These are phyloP conservation scores for Frankliniella intonsa DNA, from an alignment of 2,888 invertebrate genomes.

Conservation along the genomic window DNA sequence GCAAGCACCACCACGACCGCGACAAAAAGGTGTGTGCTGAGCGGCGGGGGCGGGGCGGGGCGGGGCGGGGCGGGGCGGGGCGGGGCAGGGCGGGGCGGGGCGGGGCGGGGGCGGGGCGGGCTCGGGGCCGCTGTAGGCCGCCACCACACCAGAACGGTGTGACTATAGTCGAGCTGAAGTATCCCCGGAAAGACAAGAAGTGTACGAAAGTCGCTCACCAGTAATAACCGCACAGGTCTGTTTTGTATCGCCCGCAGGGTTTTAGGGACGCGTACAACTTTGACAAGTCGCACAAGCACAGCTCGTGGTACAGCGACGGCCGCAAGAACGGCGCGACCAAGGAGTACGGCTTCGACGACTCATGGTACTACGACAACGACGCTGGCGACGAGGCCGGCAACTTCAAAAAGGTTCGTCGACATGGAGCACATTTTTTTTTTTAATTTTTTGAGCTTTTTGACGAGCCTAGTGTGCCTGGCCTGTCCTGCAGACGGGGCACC, in stretches of 20 bases:
- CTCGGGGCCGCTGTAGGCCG: background rate
- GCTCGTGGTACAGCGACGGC: background rate
- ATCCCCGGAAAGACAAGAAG: background rate
- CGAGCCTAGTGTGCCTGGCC: too few relatives aligned
- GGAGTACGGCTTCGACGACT: conserved; percentile 2
- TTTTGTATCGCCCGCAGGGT: background rate
- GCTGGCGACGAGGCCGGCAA: background rate
- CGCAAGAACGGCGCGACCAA: background rate
- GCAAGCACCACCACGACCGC: background rate
- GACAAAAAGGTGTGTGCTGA: background rate
- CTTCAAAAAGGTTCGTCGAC: background rate
- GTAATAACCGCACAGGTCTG: background rate
- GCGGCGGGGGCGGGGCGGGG: background rate
- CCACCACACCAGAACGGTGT: background rate
- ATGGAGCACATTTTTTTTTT: too few relatives aligned
- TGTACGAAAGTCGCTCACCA: background rate
- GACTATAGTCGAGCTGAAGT: background rate
- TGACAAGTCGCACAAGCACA: conserved; percentile 1
- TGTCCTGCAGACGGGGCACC: background rate
- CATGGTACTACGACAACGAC: background rate
- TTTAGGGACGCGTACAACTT: conserved; percentile 13
- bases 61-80: background rate
- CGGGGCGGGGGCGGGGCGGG: background rate
- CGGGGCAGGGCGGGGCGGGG: background rate
- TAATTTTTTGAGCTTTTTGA: too few relatives aligned